Evolutionary conservation across 2,797 vertebrate genomes (phyloP), one percentile per base, ranked within the genome.

Genomic region (Poliocrania exsul): DNA sequence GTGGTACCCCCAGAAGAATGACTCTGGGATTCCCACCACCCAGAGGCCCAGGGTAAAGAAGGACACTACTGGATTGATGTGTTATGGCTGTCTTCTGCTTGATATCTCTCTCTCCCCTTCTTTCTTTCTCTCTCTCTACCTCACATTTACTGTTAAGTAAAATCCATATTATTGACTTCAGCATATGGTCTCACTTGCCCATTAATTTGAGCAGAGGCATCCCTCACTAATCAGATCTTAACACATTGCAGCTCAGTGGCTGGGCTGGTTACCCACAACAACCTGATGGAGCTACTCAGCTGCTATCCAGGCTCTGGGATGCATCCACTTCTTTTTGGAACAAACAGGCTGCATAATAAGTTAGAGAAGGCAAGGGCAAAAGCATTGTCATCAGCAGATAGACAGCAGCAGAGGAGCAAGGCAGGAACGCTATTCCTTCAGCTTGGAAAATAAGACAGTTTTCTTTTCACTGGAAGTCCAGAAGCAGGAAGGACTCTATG

Each of bases 51-150:
- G 10, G 24, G 14, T 46, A 25, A 65, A 21, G n/a, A 12, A 50
- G 37, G 20, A 38, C 1, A 0, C 10, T 2, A 1, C 24, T 11
- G 44, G 46, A 58, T 16, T 13, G 12, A 19, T 10, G 33, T 44
- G 8, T 4, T 28, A 11, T 29, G 50, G 6, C 5, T 7, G 1
- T 29, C 19, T 18, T 14, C n/a, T 8, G 8, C n/a, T 31, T 46
- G 20, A 46, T 33, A 31, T 14, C 14, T 44, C 26, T 31, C n/a
- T 47, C 40, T 23, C 38, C 40, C 21, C 29, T 40, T 42, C 38
- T 42, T 42, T 65, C 44, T 65, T 25, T 33, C 23, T 64, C 58
- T 40, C 29, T 47, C 31, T 47, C 44, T 47, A 35, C 24, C 17
- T 35, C n/a, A 47, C 6, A 35, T 47, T 47, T 66, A 47, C 15